Percentiles rank a stretch among this genome's conserved stretches.
These are phyloP conservation scores for Centropus unirufus DNA, from an alignment of 2,113 vertebrate genomes.

Conservation along the genomic window DNA sequence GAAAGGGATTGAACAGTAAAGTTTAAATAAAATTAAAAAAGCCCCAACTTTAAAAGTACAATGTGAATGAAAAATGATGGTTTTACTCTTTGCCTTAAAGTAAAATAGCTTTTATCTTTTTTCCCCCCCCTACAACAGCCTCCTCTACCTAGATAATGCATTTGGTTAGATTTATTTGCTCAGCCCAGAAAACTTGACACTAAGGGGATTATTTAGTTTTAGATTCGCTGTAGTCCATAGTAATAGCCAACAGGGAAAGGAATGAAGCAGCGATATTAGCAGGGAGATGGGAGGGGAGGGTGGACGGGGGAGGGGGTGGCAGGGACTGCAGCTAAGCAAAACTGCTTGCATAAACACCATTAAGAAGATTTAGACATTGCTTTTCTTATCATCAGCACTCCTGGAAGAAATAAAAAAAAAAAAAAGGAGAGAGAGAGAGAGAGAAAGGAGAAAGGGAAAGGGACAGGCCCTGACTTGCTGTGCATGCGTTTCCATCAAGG, in stretches of 20 bases:
- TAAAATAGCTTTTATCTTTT: conserved; percentile 84
- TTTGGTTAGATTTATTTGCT: conserved; percentile 91
- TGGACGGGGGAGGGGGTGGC: conserved; percentile 70
- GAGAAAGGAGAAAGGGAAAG: conserved; percentile 75
- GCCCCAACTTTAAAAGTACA: conserved; percentile 72
- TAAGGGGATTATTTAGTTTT: conserved; percentile 99
- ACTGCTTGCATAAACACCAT: conserved; percentile 90
- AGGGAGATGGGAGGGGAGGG: conserved; percentile 76
- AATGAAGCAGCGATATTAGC: conserved; percentile 87
- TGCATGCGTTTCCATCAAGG: conserved; percentile 81
- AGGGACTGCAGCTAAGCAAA: conserved; percentile 84
- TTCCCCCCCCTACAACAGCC: conserved; percentile 76
- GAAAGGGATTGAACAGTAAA: conserved; percentile 55
- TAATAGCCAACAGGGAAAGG: conserved; percentile 90
- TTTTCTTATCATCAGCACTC: conserved; percentile 88
- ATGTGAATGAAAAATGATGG: conserved; percentile 69
- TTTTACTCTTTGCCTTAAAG: conserved; percentile 82
- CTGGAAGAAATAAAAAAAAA: conserved; percentile 83
- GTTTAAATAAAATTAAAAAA: conserved; percentile 63
- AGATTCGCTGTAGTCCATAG: conserved; percentile 89
- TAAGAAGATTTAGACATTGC: conserved; percentile 89
- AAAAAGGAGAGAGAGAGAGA: not conserved
- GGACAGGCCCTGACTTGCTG: conserved; percentile 82
- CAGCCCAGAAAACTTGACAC: conserved; percentile 89
- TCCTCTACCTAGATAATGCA: conserved; percentile 90